phyloP scores from a whole-genome alignment of 2,113 vertebrate genomes.

The Meriones unguiculatus region DNA sequence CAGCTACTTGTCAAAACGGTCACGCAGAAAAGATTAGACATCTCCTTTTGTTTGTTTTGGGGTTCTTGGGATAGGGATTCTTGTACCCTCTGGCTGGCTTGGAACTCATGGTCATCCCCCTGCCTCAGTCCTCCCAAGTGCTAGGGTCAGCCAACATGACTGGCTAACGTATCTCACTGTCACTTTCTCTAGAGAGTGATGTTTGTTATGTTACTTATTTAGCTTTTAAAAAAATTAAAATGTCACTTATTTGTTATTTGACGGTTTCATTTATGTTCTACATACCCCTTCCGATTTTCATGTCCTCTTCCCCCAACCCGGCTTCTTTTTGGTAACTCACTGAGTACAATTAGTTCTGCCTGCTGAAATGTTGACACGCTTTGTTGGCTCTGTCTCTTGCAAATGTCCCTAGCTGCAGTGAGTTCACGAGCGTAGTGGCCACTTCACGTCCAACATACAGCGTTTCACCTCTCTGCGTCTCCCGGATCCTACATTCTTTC shows the following conservation, averaged over 20 bases:
- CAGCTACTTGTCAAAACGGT: conserved; percentile 34
- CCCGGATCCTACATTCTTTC: background rate
- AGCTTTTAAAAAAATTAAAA: background rate
- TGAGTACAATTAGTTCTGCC: too few species aligned
- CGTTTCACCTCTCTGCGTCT: background rate
- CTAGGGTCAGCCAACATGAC: background rate
- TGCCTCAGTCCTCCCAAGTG: background rate
- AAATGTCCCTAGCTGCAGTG: background rate
- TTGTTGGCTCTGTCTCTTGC: background rate
- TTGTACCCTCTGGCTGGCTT: background rate
- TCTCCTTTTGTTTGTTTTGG: background rate
- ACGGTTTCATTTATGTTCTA: background rate
- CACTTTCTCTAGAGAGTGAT: background rate
- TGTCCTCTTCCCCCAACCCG: background rate
- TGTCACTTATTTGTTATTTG: background rate
- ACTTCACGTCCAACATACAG: background rate
- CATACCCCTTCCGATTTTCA: background rate
- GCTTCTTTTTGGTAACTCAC: too few species aligned
- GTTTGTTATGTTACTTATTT: background rate
- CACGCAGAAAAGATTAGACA: background rate
- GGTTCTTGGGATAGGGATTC: background rate
- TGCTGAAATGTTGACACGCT: background rate
- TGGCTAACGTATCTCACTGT: background rate
- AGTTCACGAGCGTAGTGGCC: background rate
- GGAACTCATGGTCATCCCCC: background rate